phyloP scores from a whole-genome alignment of 2,113 vertebrate species.

The Burhinus bistriatus region DNA sequence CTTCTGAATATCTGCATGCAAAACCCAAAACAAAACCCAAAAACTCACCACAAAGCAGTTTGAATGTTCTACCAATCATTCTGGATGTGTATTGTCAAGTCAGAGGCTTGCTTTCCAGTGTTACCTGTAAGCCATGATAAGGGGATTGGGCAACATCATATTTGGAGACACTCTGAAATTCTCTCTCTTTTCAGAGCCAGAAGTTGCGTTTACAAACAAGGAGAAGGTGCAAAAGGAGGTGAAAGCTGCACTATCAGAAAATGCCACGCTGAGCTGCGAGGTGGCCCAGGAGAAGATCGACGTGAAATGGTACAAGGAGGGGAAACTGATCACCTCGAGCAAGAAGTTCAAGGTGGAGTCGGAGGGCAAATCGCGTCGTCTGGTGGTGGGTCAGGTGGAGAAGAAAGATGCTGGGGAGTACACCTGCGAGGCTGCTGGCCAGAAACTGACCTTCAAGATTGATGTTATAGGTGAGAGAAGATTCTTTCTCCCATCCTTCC shows the following conservation, averaged over 20 bases:
- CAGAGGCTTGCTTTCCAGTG: neutral
- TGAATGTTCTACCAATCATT: neutral
- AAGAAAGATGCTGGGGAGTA: slow-evolving; percentile 80
- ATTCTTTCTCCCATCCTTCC: accelerated
- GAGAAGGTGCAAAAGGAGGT: slow-evolving; percentile 74
- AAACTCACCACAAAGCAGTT: neutral
- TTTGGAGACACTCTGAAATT: neutral
- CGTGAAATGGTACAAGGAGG: slow-evolving; percentile 81
- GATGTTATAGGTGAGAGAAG: neutral
- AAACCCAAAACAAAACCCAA: neutral
- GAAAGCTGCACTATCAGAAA: slow-evolving; percentile 57
- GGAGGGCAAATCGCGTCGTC: slow-evolving; percentile 64
- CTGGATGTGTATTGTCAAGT: neutral
- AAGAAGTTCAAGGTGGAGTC: slow-evolving; percentile 67
- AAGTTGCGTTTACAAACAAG: slow-evolving; percentile 66
- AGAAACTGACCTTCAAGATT: slow-evolving; percentile 25
- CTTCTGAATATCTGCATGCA: too few species aligned
- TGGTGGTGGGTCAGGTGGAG: slow-evolving; percentile 79
- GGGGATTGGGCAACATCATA: neutral
- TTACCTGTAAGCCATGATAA: neutral
- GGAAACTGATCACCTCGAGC: slow-evolving; percentile 72
- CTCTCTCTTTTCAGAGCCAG: neutral
- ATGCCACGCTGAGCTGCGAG: slow-evolving; percentile 74
- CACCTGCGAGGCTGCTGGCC: slow-evolving; percentile 71
- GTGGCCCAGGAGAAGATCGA: slow-evolving; percentile 74